Percentiles rank a stretch among this genome's conserved stretches.
Evolutionary conservation across 2,888 invertebrate species (phyloP).

Genomic region (Hydropsyche betteni): DNA sequence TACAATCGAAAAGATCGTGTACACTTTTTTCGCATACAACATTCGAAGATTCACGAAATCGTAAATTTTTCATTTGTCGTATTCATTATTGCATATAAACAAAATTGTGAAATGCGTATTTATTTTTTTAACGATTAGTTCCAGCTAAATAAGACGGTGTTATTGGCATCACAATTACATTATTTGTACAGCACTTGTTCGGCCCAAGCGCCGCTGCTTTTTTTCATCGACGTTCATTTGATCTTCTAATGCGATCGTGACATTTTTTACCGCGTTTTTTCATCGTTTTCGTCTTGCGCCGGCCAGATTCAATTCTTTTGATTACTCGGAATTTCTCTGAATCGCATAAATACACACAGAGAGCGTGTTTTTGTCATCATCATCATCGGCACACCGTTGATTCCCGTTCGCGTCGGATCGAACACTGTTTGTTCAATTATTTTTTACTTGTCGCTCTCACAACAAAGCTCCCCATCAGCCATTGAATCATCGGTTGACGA

Average conservation of each 20-base stretch:
- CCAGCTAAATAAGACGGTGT: neutral
- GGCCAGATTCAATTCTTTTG: slow-evolving; percentile 34
- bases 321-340: slow-evolving; percentile 31
- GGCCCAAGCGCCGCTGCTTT: neutral
- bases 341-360: slow-evolving; percentile 24
- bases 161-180: slow-evolving; percentile 29
- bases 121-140: no score
- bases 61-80: no score
- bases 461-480: slow-evolving; percentile 35
- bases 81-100: no score
- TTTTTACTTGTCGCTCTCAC: slow-evolving; percentile 32
- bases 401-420: slow-evolving; percentile 15
- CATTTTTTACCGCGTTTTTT: slow-evolving; percentile 18
- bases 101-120: no score
- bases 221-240: slow-evolving; percentile 9
- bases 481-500: slow-evolving; percentile 31
- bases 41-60: no score
- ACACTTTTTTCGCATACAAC: no score
- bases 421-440: slow-evolving; percentile 38
- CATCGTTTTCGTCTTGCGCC: neutral
- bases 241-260: slow-evolving; percentile 27
- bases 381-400: neutral
- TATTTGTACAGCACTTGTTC: slow-evolving; percentile 30
- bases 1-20: neutral
- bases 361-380: slow-evolving; percentile 35